These are phyloP conservation scores for Hoplostethus atlanticus DNA, from an alignment of 2,797 vertebrate species.

Conservation along the genomic window DNA sequence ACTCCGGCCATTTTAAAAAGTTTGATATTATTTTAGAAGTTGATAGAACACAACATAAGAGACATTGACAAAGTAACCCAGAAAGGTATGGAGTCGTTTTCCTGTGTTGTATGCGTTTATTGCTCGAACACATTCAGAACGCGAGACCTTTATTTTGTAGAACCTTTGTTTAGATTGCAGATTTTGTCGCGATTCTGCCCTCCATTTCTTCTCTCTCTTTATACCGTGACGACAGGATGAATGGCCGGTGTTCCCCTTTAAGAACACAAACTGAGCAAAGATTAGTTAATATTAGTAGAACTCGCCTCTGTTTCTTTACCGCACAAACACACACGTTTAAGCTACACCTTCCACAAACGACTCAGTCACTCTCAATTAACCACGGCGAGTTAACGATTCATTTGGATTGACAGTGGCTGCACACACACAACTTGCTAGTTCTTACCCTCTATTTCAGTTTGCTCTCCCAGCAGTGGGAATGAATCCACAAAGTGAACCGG, in stretches of 20 bases:
- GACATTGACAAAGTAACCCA: no score
- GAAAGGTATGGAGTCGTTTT: no score
- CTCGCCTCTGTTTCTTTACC: constrained; percentile 24
- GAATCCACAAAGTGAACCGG: constrained; percentile 34
- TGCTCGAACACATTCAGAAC: no score
- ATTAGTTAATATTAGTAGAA: constrained; percentile 25
- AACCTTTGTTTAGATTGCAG: no score
- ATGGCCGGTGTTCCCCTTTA: not conserved
- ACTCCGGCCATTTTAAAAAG: not conserved
- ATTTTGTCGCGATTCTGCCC: no score
- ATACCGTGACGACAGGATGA: no score
- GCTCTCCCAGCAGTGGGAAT: constrained; percentile 24
- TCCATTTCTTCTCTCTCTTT: no score
- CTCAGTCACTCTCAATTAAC: constrained; percentile 31
- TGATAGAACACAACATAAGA: no score
- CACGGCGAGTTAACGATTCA: constrained; percentile 42
- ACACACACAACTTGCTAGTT: constrained; percentile 13
- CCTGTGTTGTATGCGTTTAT: no score
- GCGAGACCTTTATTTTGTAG: no score
- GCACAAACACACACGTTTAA: constrained; percentile 25
- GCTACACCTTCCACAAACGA: constrained; percentile 11
- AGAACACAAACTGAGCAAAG: constrained; percentile 6
- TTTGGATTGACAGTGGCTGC: constrained; percentile 13
- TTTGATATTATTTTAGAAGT: not conserved
- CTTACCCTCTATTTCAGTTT: constrained; percentile 3